Base-by-base conservation (phyloP, 2,888 invertebrate species). In the Rotaria magnacalcarata region DNA sequence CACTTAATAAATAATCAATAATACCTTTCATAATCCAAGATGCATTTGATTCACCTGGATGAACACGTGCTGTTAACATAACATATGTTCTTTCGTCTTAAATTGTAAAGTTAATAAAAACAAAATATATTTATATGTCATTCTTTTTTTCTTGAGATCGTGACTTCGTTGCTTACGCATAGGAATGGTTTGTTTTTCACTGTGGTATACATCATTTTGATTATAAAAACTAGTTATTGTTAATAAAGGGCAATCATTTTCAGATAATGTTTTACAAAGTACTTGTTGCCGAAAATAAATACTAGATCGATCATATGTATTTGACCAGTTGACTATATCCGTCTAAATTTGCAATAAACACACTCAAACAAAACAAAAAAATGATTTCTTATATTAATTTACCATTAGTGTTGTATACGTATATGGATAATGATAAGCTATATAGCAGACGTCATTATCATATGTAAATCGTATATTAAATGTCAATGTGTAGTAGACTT, bases 21-120 rank as follows among this genome's bases (percentile, higher is more conserved):
- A 94, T 94, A 91, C 92, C 95, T 90, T 95, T 94, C 94, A 96
- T 95, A 87, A 95, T 94, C 95, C 95, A 96, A 0, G 95, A 95
- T 14, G 95, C 93, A 91, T 95, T 96, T 90, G 94, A 94, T 91
- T 96, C 96, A 0, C 95, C 95, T 0, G 96, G 95, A 92, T 96
- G 96, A 16, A 96, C 95, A 88, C 95, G 93, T 0, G 94, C 93
- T 16, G 94, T 94, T 85, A 96, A 92, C 89, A 95, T 94, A 88
- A 95, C 90, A 87, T 90, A 92, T 47, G 89, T 91, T 88, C 88
- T 88, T 87, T 52, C 88, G 87, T 85, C 89, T 85, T 41, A 88
- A 88, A 0, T 88, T 85, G 10, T 41, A 19, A 43, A 41, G 21
- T 10, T 19, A 7, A 67, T 21, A 27, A 11, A 67, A 14, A 21